Evolutionary conservation across 2,888 invertebrate species (phyloP).

Genomic region (Sympetrum striolatum): DNA sequence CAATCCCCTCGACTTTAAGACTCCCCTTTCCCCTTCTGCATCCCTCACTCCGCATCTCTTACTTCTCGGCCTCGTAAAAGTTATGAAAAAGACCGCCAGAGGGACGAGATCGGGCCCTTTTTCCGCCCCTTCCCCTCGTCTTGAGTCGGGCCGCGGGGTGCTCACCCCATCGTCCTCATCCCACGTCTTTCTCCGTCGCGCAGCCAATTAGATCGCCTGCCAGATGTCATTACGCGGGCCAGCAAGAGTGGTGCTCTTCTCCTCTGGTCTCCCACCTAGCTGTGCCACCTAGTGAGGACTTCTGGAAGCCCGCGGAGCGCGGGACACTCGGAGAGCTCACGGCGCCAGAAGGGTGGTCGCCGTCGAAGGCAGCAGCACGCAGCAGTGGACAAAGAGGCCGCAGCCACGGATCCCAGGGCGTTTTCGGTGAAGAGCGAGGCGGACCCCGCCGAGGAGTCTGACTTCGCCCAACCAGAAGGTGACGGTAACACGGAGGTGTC

Average conservation of each 20-base stretch:
- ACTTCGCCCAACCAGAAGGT: not conserved
- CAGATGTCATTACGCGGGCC: constrained; percentile 24
- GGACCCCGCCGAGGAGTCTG: constrained; percentile 38
- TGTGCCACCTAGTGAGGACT: constrained; percentile 25
- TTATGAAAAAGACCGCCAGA: constrained; percentile 26
- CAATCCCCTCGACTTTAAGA: not conserved
- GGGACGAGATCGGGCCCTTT: constrained; percentile 1
- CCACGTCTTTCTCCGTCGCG: not conserved
- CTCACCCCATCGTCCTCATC: not conserved
- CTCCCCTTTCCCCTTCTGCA: not conserved
- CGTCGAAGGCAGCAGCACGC: not conserved
- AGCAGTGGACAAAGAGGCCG: not conserved
- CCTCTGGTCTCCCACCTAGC: constrained; percentile 1
- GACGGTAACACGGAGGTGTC: not conserved
- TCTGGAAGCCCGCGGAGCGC: constrained; percentile 10
- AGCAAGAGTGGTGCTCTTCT: not conserved
- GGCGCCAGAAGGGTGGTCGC: constrained; percentile 6
- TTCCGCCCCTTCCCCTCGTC: not conserved
- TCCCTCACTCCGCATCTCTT: not conserved
- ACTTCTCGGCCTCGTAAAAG: constrained; percentile 7
- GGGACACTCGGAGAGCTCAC: not conserved
- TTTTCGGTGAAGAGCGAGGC: constrained; percentile 31
- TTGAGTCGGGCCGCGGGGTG: not conserved
- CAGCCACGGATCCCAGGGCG: constrained; percentile 34
- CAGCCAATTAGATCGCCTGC: constrained; percentile 32